Evolutionary conservation across 2,888 invertebrate species (phyloP), one percentile per base, ranked within the genome.

Genomic region (Bruchidius siliquastri): DNA sequence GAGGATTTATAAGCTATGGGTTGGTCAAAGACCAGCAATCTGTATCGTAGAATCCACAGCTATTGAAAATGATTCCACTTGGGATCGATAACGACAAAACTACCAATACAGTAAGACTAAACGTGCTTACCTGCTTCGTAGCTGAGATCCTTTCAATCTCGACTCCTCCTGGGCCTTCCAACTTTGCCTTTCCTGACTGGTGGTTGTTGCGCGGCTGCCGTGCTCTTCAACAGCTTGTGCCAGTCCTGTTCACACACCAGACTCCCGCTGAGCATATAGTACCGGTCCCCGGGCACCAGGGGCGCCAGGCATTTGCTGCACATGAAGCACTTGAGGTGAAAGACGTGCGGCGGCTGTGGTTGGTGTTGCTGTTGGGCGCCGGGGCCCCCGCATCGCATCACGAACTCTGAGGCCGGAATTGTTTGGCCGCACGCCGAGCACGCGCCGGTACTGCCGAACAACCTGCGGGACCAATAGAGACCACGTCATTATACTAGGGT

Each of bases 201-300:
- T 77, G 90, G 88, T 13, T 49, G 49, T 49, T 49, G 49, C 80
- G 92, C 91, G 81, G 89, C 88, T 79, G 90, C 89, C 84, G 90
- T 91, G 80, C 92, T 92, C 88, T 95, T 95, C 87, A 95, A 91
- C 85, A 96, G 90, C 88, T 96, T 96, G 88, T 96, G 95, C 93
- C 96, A 97, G 89, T 97, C 97, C 88, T 96, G 94, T 88, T 97
- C 97, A 90, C 97, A 97, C 79, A 97, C 94, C 85, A 96, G 90
- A 85, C 93, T 93, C 79, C 96, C 97, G 84, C 95, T 94, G 82
- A 97, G 89, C 90, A 97, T 92, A 88, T 96, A 95, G 89, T 95
- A 97, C 79, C 81, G 77, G 91, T 97, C 97, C 83, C 97, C 97
- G 83, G 95, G 93, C 87, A 94, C 92, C 83, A 97, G 92, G 87